Evolutionary conservation across 64 coral and sea anemone species (phyloP), one percentile per base, ranked within the genome.

Genomic region (Cladopsammia gracilis): DNA sequence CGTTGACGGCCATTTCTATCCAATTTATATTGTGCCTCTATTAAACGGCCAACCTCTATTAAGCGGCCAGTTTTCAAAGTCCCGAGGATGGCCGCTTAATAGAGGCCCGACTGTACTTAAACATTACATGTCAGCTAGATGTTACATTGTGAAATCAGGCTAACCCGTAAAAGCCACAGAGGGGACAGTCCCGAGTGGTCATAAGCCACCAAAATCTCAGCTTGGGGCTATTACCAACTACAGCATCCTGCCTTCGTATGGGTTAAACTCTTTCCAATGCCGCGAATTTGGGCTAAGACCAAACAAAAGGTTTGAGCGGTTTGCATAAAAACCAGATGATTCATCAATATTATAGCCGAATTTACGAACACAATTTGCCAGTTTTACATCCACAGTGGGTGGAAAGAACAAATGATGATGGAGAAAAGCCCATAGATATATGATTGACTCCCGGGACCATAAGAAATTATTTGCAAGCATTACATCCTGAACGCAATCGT

Each of bases 401-500:
- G 66, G 66, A 25, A 70, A 70, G 22, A 70, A 70, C 66, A 70
- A 25, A 70, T 70, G 22, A 10, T 70, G 22, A 70, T 70, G 66
- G 66, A 70, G 66, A 70, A 70, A 70, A 70, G 66, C 66, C 66
- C 66, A 70, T 70, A 70, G 66, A 70, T 70, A 70, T 23, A 70
- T 70, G 3, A 70, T 10, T 8, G 66, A 70, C 66, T 70, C 66
- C n/a, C 66, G 20, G n/a, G 22, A 25, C 66, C 66, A 70, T 9
- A 70, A 23, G 25, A 70, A 70, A 26, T 70, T 70, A 25, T 70
- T 70, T 70, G 66, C 66, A 25, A 70, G 10, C 66, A 70, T 70
- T 25, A 70, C 66, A 70, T 79, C 77, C 23, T 79, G 53, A 25
- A 79, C 16, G 77, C 77, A 79, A 79, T 79, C 77, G 26, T 79